Evolutionary conservation across 1,140 invertebrate species (phyloP), one percentile per base, ranked within the genome.

Genomic region (Drosophila grimshawi): DNA sequence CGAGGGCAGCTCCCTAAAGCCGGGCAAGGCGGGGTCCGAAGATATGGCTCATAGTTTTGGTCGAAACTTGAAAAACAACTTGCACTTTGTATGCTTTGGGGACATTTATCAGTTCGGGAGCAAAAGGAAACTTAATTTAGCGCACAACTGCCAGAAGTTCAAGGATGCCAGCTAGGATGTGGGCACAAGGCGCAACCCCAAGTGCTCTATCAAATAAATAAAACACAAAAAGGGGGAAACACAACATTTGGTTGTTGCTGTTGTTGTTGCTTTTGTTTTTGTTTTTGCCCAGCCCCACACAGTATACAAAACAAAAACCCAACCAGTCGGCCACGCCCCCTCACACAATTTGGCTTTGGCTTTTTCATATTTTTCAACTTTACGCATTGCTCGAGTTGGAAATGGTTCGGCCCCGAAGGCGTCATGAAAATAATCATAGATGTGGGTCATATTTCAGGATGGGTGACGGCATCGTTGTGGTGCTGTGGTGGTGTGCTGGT

Each of bases 361-460:
- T 70, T 62, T 78, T 66, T 76, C 80, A 88, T 86, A 82, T 86
- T 86, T 86, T 88, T 82, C 59, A 86, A 81, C 79, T 83, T 73
- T 80, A 80, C 67, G 76, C 80, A 79, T 60, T 68, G 65, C 48
- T 60, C 27, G 45, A 46, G 5, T 62, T 76, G 79, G 67, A 51
- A 76, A 79, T 68, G 70, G 62, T 57, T 30, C 64, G 69, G 82
- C 83, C 83, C 85, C 85, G 75, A 89, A 88, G 85, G 85, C 85
- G 77, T 78, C 79, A 83, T 89, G 85, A 88, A 88, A 88, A 83
- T 89, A 88, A 88, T 88, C 83, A 88, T 88, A 88, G 83, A 88
- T 88, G 85, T 88, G 83, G 83, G 83, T 88, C 85, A 88, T 76
- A 79, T 73, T 82, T 79, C 46, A 82, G 41, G 53, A 19, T 19